Evolutionary conservation across 2,113 vertebrate species (phyloP).

Genomic region (Chlorodrepanis virens): DNA sequence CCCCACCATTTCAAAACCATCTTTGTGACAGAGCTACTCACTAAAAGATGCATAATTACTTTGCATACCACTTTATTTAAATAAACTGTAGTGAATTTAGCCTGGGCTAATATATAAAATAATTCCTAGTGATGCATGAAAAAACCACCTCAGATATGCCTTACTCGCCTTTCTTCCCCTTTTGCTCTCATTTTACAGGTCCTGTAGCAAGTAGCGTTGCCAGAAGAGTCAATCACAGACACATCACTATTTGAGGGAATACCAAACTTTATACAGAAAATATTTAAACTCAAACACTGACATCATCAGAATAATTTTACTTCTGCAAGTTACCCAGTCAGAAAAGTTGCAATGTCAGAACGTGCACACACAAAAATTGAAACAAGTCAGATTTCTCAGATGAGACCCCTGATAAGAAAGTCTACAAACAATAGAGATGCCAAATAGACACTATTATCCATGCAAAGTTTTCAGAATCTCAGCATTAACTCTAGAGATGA

Average conservation of each 20-base stretch:
- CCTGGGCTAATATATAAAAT: background rate
- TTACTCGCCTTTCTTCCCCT: background rate
- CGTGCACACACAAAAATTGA: background rate
- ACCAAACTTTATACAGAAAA: background rate
- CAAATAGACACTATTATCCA: background rate
- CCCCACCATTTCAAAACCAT: background rate
- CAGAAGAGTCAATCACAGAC: background rate
- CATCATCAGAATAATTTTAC: background rate
- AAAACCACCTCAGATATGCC: background rate
- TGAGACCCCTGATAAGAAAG: background rate
- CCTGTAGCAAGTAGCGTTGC: background rate
- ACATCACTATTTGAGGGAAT: background rate
- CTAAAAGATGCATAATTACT: background rate
- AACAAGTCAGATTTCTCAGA: background rate
- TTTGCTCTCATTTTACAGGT: background rate
- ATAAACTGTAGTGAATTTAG: slow-evolving; percentile 15
- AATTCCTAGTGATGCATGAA: background rate
- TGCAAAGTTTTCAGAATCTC: background rate
- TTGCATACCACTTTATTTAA: slow-evolving; percentile 52
- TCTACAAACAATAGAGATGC: background rate
- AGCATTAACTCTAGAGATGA: background rate
- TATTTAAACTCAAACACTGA: background rate
- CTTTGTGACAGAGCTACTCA: background rate
- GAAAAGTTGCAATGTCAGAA: background rate
- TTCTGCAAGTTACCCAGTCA: background rate